phyloP scores from a whole-genome alignment of 2,888 invertebrate species.

The Helleia helle region DNA sequence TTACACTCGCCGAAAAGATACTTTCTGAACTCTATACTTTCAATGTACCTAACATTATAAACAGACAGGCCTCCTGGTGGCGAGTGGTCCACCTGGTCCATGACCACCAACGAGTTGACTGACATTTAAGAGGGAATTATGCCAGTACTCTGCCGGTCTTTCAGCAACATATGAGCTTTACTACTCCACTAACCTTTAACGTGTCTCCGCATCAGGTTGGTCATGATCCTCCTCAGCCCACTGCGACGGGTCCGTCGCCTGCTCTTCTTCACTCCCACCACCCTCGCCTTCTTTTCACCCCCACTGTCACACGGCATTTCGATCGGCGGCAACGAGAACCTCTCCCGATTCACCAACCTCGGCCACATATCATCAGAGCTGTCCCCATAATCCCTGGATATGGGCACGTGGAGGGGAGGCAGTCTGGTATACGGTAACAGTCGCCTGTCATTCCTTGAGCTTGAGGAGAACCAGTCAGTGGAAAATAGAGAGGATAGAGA shows the following conservation, averaged over 20 bases:
- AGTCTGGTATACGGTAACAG: slow-evolving; percentile 38
- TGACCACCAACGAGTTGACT: no score
- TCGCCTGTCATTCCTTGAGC: slow-evolving; percentile 31
- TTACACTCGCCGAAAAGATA: no score
- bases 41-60: no score
- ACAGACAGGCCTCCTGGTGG: no score
- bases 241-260: slow-evolving; percentile 27
- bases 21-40: no score
- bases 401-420: slow-evolving; percentile 48
- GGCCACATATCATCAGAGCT: slow-evolving; percentile 43
- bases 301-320: slow-evolving; percentile 32
- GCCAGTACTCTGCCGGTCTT: no score
- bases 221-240: slow-evolving; percentile 44
- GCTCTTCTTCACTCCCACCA: slow-evolving; percentile 20
- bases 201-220: slow-evolving; percentile 41
- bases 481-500: slow-evolving; percentile 42
- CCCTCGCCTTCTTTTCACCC: slow-evolving; percentile 18
- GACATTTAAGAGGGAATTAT: no score
- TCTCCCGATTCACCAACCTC: slow-evolving; percentile 25
- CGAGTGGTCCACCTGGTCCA: no score
- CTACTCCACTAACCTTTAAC: slow-evolving; percentile 33
- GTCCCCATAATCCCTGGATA: slow-evolving; percentile 28
- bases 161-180: no score
- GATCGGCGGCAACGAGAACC: slow-evolving; percentile 30
- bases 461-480: slow-evolving; percentile 42